Base-by-base conservation (phyloP, 2,888 invertebrate genomes). In the Torymus aiolomorphi region DNA sequence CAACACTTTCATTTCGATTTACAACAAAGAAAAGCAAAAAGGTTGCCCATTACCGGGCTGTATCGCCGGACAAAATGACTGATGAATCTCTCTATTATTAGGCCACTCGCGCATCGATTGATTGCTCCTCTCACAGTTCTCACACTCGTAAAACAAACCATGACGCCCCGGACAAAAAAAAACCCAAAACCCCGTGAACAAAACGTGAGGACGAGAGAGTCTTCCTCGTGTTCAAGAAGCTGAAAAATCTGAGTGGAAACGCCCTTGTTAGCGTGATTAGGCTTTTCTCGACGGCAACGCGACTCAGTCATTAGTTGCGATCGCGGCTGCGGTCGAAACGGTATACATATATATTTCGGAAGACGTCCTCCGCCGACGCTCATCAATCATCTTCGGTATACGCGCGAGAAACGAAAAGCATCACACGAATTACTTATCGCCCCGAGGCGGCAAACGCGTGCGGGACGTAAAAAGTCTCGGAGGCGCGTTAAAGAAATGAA, bases 371-470 rank as follows among this genome's bases (percentile, higher is more conserved):
- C 42, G 42, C 8, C 42, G 8, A 5, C 1, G 84, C 84, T 88
- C 89, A 89, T 89, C 89, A 89, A 89, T 90, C 90, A 88, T 88
- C 86, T 31, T 63, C 31, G 71, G 54, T 61, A 42, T 54, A 51
- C 62, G 51, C 18, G 51, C 18, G 82, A 69, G 67, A 81, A 83
- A 73, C 82, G 82, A 81, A 82, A 83, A 84, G 82, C 42, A 42
- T 42, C 42, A 85, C 85, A 85, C 86, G 84, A 86, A 86, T 88
- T 86, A 88, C 85, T 82, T 77, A 86, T 87, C 84, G 84, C 83
- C 83, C 84, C 84, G 82, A 84, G 81, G 69, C 57, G 49, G 16
- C 67, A 72, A 59, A 31, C 12, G 57, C 56, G 54, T 57, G 54
- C 14, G 11, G 54, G n/a, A 20, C 52, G 10, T 56, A 59, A 66